A percentile compares a stretch with the other conserved stretches of the same genome.
Evolutionary conservation across 2,888 invertebrate genomes (phyloP).

Genomic region (Liodrosophila aerea): DNA sequence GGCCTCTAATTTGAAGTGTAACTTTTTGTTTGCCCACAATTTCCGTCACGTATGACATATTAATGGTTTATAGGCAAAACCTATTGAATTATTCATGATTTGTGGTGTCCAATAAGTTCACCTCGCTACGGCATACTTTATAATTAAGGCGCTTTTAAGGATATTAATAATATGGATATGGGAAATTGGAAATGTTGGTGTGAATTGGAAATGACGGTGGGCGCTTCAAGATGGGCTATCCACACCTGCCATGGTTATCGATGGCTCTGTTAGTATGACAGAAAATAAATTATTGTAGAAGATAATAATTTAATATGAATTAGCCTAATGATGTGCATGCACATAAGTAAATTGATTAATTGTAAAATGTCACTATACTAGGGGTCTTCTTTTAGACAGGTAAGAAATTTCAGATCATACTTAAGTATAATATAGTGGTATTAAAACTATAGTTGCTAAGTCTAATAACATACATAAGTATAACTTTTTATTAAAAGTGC

Average conservation of each 20-base stretch:
- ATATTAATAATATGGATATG: conserved; percentile 24
- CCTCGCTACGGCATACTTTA: conserved; percentile 31
- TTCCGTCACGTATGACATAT: conserved; percentile 32
- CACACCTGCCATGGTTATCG: too few species aligned
- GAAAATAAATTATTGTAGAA: too few species aligned
- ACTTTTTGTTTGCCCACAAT: conserved; percentile 28
- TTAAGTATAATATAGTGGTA: too few species aligned
- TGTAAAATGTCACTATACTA: too few species aligned
- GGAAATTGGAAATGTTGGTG: conserved; percentile 12
- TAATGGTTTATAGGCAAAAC: conserved; percentile 30
- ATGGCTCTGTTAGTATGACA: too few species aligned
- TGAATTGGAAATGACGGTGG: conserved; percentile 11
- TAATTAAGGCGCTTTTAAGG: conserved; percentile 53
- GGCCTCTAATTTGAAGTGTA: conserved; percentile 40
- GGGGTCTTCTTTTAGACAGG: too few species aligned
- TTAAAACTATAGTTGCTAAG: too few species aligned
- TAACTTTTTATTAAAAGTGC: too few species aligned
- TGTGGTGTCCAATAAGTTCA: conserved; percentile 26
- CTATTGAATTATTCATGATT: conserved; percentile 55
- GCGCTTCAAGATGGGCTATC: too few species aligned
- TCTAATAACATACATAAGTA: too few species aligned
- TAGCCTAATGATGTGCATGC: background rate
- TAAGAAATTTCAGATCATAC: too few species aligned
- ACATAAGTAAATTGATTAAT: too few species aligned
- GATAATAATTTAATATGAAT: conserved; percentile 14